Percentiles rank a stretch among this genome's conserved stretches.
phyloP scores from a whole-genome alignment of 2,113 vertebrate genomes.

The Jaculus jaculus region DNA sequence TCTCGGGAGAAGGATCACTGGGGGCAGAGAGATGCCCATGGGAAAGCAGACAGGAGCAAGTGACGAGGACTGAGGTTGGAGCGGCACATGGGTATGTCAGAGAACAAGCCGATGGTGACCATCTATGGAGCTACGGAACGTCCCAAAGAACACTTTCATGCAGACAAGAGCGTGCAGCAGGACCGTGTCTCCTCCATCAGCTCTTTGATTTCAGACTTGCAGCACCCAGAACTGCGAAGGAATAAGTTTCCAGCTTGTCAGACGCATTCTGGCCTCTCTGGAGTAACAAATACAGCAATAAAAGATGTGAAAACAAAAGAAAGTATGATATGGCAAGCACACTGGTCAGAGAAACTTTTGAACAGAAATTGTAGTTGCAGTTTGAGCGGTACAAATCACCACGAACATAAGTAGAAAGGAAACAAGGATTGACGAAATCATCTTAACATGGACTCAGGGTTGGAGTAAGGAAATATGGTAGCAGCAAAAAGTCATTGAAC shows the following conservation, averaged over 20 bases:
- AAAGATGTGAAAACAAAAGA: slow-evolving; percentile 9
- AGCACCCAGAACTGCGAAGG: background rate
- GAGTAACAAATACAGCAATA: background rate
- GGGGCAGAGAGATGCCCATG: background rate
- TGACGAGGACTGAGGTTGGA: background rate
- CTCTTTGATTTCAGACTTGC: background rate
- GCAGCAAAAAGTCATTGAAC: background rate
- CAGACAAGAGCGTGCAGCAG: background rate
- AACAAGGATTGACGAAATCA: background rate
- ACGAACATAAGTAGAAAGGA: background rate
- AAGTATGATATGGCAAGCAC: background rate
- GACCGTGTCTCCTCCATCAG: fast-evolving
- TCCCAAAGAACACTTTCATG: background rate
- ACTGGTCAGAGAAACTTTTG: background rate
- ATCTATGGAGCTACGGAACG: background rate
- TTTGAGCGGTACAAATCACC: background rate
- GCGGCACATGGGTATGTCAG: background rate
- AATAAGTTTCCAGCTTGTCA: background rate
- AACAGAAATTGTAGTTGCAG: slow-evolving; percentile 31
- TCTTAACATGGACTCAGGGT: slow-evolving; percentile 13
- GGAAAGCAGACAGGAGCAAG: background rate
- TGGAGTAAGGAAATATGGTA: background rate
- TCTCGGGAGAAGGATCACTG: background rate
- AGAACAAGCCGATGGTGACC: background rate
- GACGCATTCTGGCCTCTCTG: background rate